Conservation (phyloP, 2,888 invertebrate species). For the Apodemia mormo region DNA sequence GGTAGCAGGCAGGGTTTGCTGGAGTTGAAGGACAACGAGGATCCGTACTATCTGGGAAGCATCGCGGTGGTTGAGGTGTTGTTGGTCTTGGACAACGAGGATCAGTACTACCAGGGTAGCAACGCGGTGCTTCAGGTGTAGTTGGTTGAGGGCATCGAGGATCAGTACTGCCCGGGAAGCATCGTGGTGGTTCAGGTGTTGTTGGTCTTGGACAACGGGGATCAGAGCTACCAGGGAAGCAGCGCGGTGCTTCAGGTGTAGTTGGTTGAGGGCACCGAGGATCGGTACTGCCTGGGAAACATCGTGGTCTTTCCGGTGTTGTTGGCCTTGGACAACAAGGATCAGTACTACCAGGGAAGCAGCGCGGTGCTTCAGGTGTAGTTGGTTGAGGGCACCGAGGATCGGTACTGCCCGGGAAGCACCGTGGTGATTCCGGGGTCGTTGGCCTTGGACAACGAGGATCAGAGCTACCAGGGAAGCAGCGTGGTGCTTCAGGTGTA, state of each 20-base stretch:
- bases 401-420: slow-evolving; percentile 45
- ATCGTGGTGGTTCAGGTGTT: slow-evolving; percentile 40
- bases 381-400: slow-evolving; percentile 39
- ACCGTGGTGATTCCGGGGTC: slow-evolving; percentile 36
- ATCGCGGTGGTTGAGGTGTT: too few relatives aligned
- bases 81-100: slow-evolving; percentile 49
- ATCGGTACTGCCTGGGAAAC: slow-evolving; percentile 45
- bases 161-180: slow-evolving; percentile 46
- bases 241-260: slow-evolving; percentile 47
- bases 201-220: slow-evolving; percentile 41
- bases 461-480: slow-evolving; percentile 53
- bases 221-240: slow-evolving; percentile 53
- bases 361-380: slow-evolving; percentile 47
- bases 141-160: slow-evolving; percentile 51
- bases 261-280: slow-evolving; percentile 39
- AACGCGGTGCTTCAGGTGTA: slow-evolving; percentile 41
- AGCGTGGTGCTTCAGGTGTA: slow-evolving; percentile 47
- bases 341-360: slow-evolving; percentile 53
- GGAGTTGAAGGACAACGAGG: slow-evolving; percentile 27
- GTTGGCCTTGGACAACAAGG: slow-evolving; percentile 31
- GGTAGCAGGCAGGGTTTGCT: slow-evolving; percentile 41
- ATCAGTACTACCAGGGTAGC: slow-evolving; percentile 43
- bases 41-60: too few relatives aligned
- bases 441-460: slow-evolving; percentile 32
- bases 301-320: slow-evolving; percentile 36